Evolutionary conservation across 1,140 invertebrate genomes (phyloP).

Genomic region (Drosophila willistoni): DNA sequence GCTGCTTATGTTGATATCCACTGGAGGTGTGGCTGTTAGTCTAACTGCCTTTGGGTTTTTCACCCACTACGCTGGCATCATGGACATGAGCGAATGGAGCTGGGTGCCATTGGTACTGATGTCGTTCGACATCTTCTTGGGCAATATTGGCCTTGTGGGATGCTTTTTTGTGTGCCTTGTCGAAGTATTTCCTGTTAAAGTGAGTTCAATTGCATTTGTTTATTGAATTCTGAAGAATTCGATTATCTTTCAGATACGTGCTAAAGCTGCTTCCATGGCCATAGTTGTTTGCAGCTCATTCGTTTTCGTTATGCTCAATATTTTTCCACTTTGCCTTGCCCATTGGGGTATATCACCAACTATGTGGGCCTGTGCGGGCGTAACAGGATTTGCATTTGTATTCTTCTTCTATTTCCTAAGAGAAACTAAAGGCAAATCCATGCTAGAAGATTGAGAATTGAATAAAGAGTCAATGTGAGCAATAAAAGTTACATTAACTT

Average conservation of each 20-base stretch:
- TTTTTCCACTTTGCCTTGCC: slow-evolving; percentile 67
- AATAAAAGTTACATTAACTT: not conserved
- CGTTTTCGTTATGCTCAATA: slow-evolving; percentile 64
- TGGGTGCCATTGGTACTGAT: slow-evolving; percentile 71
- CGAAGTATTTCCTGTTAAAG: slow-evolving; percentile 72
- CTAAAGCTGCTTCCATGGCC: slow-evolving; percentile 55
- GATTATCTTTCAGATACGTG: slow-evolving; percentile 66
- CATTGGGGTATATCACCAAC: slow-evolving; percentile 63
- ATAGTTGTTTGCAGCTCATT: slow-evolving; percentile 58
- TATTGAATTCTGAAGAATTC: not conserved
- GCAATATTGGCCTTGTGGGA: slow-evolving; percentile 67
- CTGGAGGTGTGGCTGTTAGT: slow-evolving; percentile 51
- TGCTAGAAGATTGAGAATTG: slow-evolving; percentile 58
- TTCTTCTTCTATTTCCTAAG: slow-evolving; percentile 62
- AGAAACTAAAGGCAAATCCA: slow-evolving; percentile 78
- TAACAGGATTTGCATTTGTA: slow-evolving; percentile 50
- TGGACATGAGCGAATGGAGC: slow-evolving; percentile 55
- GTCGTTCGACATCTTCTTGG: slow-evolving; percentile 67
- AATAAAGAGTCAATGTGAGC: not conserved
- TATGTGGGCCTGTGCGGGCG: slow-evolving; percentile 67
- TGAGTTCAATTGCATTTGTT: slow-evolving; percentile 3
- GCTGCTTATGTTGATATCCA: slow-evolving; percentile 57
- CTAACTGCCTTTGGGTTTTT: slow-evolving; percentile 48
- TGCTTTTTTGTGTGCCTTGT: slow-evolving; percentile 71
- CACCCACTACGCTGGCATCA: slow-evolving; percentile 39